phyloP scores from a whole-genome alignment of 2,797 vertebrate species.

The Girardinus metallicus region DNA sequence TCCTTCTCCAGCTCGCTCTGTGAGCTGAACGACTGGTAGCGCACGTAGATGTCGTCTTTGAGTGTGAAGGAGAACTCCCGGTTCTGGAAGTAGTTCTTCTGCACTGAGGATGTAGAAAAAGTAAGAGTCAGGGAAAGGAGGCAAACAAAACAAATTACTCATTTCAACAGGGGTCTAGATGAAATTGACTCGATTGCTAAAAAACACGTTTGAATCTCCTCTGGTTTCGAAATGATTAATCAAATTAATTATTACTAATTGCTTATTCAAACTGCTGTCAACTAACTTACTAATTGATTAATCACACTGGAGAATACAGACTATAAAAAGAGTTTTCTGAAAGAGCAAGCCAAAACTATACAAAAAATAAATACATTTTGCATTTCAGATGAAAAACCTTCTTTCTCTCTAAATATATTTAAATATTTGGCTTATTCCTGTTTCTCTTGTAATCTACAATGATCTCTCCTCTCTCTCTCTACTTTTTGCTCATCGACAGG shows the following conservation, averaged over 20 bases:
- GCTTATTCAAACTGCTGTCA: not conserved
- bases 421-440: not conserved
- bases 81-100: constrained; percentile 93
- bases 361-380: too few relatives aligned
- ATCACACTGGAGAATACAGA: too few relatives aligned
- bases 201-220: not conserved
- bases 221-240: not conserved
- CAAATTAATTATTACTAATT: too few relatives aligned
- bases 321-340: too few relatives aligned
- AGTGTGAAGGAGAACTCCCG: constrained; percentile 97
- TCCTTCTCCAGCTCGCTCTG: constrained; percentile 94
- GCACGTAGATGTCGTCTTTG: constrained; percentile 94
- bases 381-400: too few relatives aligned
- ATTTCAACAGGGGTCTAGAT: not conserved
- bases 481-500: not conserved
- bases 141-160: not conserved
- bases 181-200: not conserved
- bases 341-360: too few relatives aligned
- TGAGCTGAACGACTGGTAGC: constrained; percentile 93
- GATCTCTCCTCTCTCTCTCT: not conserved
- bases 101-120: constrained; percentile 71
- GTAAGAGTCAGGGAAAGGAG: not conserved
- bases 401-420: too few relatives aligned
- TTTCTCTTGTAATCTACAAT: not conserved
- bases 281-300: too few relatives aligned